Conservation (phyloP, 2,888 invertebrate genomes). For the Agelastica alni region DNA sequence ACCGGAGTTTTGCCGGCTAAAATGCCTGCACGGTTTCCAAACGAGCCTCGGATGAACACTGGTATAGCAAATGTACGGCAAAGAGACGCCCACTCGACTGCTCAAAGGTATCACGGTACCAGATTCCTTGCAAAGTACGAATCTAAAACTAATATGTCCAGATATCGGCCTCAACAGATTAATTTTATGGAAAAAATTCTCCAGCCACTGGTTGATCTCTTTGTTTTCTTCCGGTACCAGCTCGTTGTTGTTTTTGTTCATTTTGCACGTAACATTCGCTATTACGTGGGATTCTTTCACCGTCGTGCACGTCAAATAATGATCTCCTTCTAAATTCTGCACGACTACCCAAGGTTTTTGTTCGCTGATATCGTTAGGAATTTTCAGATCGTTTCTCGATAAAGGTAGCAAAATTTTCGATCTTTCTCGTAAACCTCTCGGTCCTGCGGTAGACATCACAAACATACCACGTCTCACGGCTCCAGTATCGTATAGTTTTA, state of each 20-base stretch:
- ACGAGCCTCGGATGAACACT: constrained; percentile 68
- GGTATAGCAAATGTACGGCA: constrained; percentile 81
- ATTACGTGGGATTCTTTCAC: constrained; percentile 77
- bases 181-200: constrained; percentile 69
- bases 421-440: constrained; percentile 74
- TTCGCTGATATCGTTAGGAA: constrained; percentile 73
- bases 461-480: constrained; percentile 64
- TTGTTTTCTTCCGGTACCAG: constrained; percentile 70
- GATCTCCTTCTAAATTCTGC: constrained; percentile 75
- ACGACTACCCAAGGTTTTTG: constrained; percentile 79
- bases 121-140: constrained; percentile 66
- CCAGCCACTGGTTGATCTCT: constrained; percentile 74
- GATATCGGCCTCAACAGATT: constrained; percentile 70
- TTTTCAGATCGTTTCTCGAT: constrained; percentile 66
- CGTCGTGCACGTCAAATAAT: constrained; percentile 81
- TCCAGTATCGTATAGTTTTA: constrained; percentile 70
- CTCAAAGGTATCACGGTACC: constrained; percentile 66
- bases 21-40: constrained; percentile 67
- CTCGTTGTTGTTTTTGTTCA: constrained; percentile 69
- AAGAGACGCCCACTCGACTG: constrained; percentile 76
- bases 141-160: constrained; percentile 78
- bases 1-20: constrained; percentile 62
- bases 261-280: constrained; percentile 78
- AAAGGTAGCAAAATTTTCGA: constrained; percentile 72
- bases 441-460: constrained; percentile 76